Conservation (phyloP, 1,140 invertebrate species). For the Ostrea edulis region DNA sequence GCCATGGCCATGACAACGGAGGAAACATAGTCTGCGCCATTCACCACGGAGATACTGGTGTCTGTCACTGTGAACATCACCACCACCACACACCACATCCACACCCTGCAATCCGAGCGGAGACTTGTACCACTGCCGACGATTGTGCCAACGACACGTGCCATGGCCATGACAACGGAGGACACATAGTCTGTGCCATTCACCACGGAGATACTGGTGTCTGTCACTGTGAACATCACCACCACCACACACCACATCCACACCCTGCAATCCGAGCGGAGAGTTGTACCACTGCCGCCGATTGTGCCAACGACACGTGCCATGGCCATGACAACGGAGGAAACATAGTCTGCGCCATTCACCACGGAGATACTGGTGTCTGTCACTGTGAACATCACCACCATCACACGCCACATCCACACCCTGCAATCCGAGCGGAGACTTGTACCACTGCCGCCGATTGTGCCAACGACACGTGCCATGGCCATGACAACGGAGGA, state of each 20-base stretch:
- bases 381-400: neutral
- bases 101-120: neutral
- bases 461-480: neutral
- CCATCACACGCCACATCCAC: conserved; percentile 5
- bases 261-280: neutral
- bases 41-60: conserved; percentile 14
- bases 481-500: neutral
- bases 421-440: neutral
- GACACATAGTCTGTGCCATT: neutral
- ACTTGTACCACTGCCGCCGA: neutral
- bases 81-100: conserved; percentile 22
- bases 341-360: neutral
- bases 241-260: neutral
- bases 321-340: neutral
- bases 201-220: neutral
- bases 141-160: neutral
- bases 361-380: neutral
- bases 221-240: neutral
- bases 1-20: neutral
- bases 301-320: neutral
- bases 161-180: neutral
- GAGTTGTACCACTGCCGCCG: neutral
- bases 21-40: neutral
- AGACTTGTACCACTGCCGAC: neutral
- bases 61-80: conserved; percentile 2